Evolutionary conservation across 2,113 vertebrate genomes (phyloP).

Genomic region (Sinosuthora webbiana): DNA sequence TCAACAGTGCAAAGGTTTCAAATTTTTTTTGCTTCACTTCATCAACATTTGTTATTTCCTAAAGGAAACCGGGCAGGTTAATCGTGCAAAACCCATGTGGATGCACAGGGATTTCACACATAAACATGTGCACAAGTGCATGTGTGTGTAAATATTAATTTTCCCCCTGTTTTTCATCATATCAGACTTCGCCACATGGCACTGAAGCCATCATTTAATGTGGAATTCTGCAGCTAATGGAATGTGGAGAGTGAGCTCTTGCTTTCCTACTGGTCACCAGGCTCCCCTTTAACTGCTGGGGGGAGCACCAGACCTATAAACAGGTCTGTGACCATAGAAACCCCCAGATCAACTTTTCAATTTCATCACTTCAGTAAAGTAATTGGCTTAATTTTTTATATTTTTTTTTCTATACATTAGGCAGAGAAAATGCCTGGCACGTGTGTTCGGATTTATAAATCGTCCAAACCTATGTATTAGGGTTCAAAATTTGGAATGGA

Average conservation of each 20-base stretch:
- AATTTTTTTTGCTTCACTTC: not conserved
- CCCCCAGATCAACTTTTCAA: not conserved
- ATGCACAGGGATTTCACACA: not conserved
- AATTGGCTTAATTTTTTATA: not conserved
- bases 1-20: not conserved
- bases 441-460: not conserved
- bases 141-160: not conserved
- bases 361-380: not conserved
- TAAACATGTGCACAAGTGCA: no score
- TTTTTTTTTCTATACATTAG: not conserved
- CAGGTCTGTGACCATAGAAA: constrained; percentile 62
- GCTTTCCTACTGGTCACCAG: constrained; percentile 40
- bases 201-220: constrained; percentile 17
- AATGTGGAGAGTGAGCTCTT: constrained; percentile 52
- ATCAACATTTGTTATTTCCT: not conserved
- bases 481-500: not conserved
- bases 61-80: not conserved
- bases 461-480: not conserved
- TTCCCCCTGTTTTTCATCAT: not conserved
- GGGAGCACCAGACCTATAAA: constrained; percentile 38
- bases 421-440: not conserved
- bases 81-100: not conserved
- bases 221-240: constrained; percentile 54
- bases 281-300: constrained; percentile 4
- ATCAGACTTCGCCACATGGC: constrained; percentile 30